Percentiles rank a stretch among this genome's conserved stretches.
phyloP scores from a whole-genome alignment of 2,113 vertebrate species.

The Xiphophorus couchianus region DNA sequence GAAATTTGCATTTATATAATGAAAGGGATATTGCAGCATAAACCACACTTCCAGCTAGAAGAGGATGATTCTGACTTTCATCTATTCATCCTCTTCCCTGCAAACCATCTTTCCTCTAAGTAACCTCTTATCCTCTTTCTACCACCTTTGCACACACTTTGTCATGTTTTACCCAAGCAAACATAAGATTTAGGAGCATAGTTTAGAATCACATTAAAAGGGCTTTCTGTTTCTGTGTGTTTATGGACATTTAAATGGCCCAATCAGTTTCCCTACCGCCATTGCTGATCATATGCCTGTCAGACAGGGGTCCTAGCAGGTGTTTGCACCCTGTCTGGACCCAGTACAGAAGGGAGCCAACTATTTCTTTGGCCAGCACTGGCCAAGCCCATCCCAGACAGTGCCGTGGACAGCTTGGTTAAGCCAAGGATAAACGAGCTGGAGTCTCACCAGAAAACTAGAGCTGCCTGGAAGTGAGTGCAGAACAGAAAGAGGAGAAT shows the following conservation, averaged over 20 bases:
- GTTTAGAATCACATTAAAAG: conserved; percentile 27
- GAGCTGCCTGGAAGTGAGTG: conserved; percentile 41
- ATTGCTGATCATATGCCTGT: conserved; percentile 64
- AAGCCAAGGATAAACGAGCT: conserved; percentile 69
- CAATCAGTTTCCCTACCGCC: conserved; percentile 46
- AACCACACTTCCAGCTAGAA: conserved; percentile 11
- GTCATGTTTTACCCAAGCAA: conserved; percentile 16
- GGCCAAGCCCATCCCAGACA: conserved; percentile 17
- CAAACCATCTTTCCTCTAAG: conserved; percentile 16
- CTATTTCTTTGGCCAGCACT: conserved; percentile 53
- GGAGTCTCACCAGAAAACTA: conserved; percentile 62
- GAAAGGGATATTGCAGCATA: conserved; percentile 28
- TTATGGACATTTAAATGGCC: conserved; percentile 16
- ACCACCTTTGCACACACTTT: conserved; percentile 25
- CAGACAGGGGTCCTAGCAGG: conserved; percentile 63
- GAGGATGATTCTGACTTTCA: conserved; percentile 13
- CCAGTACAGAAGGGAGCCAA: conserved; percentile 56
- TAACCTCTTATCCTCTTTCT: conserved; percentile 20
- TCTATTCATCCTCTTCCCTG: conserved; percentile 6
- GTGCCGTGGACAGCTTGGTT: conserved; percentile 68
- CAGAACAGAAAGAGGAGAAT: conserved; percentile 41
- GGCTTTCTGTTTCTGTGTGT: conserved; percentile 22
- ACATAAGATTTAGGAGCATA: conserved; percentile 45
- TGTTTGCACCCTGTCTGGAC: conserved; percentile 52
- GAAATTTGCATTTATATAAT: conserved; percentile 33